Evolutionary conservation across 2,113 vertebrate species (phyloP), one percentile per base, ranked within the genome.

Genomic region (Amazona vittata): DNA sequence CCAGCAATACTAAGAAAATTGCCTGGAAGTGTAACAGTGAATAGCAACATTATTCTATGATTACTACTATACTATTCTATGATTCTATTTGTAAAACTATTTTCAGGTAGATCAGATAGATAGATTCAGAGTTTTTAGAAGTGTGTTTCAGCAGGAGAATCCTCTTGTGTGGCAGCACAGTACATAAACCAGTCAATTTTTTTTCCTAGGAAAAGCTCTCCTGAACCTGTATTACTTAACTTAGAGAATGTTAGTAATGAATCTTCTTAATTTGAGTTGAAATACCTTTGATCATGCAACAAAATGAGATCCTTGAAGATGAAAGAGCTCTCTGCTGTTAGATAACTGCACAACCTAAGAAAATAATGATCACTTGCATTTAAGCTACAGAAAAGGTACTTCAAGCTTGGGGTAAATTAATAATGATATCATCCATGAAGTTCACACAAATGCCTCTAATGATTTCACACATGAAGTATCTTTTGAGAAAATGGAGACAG

Each of bases 211-310:
- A 75, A 84, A 95, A 92, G 39, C 69, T 95, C 35, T 89, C 24
- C 80, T 87, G 77, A 80, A 93, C 26, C n/a, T 85, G n/a, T 33
- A 25, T 71, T 91, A 49, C 35, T 79, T 71, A 57, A 86, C 25
- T 85, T 92, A 77, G 46, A 95, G 37, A 89, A 39, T 69, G 79
- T 86, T 86, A 62, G 31, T 49, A 91, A 92, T 19, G 50, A 59
- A 76, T 49, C 44, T 78, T 86, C 69, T 88, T 94, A 92, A 93
- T 89, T 71, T 91, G 86, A 86, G 64, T 59, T 76, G 75, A 89
- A 92, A 95, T 91, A 79, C 44, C 52, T 96, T 93, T 96, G 90
- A 96, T 96, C 86, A 76, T 37, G 57, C 44, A 81, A 94, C 41
- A 91, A 96, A 97, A 86, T 82, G 62, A 83, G 79, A 68, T 83